A percentile compares a stretch with the other conserved stretches of the same genome.
phyloP scores from a whole-genome alignment of 2,888 invertebrate species.

The Anoplius nigerrimus region DNA sequence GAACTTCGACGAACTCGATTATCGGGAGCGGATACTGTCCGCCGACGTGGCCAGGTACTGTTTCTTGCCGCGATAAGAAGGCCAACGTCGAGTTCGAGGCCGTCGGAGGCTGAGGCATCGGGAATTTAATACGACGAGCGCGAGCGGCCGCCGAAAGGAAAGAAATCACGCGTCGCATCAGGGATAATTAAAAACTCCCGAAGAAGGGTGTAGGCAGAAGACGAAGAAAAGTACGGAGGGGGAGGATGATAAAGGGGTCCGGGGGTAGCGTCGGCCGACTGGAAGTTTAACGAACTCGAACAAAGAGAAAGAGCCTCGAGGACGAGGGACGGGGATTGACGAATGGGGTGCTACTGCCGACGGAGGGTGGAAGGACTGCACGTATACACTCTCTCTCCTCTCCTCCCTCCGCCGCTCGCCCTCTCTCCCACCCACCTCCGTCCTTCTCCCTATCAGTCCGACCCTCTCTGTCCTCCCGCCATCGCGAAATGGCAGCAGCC shows the following conservation, averaged over 20 bases:
- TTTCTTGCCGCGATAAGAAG: too few relatives aligned
- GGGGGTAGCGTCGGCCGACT: slow-evolving; percentile 43
- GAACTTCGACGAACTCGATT: too few relatives aligned
- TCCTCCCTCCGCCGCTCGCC: slow-evolving; percentile 6
- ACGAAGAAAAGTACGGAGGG: slow-evolving; percentile 25
- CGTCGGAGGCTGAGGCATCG: too few relatives aligned
- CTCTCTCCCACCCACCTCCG: too few relatives aligned
- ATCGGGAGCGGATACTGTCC: too few relatives aligned
- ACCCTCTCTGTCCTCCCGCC: slow-evolving; percentile 24
- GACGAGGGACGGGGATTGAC: slow-evolving; percentile 57
- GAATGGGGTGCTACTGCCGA: slow-evolving; percentile 54
- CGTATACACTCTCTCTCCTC: slow-evolving; percentile 27
- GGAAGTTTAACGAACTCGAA: slow-evolving; percentile 64
- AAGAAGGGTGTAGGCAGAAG: slow-evolving; percentile 22
- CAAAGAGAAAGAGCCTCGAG: slow-evolving; percentile 54
- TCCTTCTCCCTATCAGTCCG: slow-evolving; percentile 1
- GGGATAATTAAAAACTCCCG: slow-evolving; percentile 13
- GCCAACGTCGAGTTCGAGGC: too few relatives aligned
- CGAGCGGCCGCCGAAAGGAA: neutral
- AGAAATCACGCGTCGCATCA: neutral
- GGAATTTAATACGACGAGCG: neutral
- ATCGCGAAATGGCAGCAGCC: slow-evolving; percentile 54
- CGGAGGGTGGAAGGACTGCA: slow-evolving; percentile 42
- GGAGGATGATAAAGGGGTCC: slow-evolving; percentile 31
- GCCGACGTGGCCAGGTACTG: too few relatives aligned